Base-by-base conservation (phyloP, 30 jellyfish, hydroid and myxozoan species). In the Pseudorhiza aurosa region DNA sequence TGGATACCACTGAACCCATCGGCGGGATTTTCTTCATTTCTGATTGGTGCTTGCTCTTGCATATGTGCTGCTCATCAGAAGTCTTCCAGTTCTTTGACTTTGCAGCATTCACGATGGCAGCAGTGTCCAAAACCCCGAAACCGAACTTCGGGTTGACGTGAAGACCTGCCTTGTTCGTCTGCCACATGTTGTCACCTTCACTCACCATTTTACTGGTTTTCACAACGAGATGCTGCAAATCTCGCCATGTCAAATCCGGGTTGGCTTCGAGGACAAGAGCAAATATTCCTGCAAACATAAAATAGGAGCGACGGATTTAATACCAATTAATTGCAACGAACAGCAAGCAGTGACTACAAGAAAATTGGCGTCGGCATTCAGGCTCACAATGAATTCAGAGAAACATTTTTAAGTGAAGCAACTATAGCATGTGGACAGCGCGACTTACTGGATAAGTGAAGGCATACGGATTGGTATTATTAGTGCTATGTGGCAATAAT, bases 241-340 rank as follows among this genome's bases (percentile, higher is more conserved):
- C 99, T 27, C 99, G 85, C 99, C 99, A 93, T 27, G 97, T 86
- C 39, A 93, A 36, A 21, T 58, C 85, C 0, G 91, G 95, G 70
- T 93, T 93, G 33, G 99, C 99, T 68, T 93, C 97, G 17, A 93
- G 80, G 1, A 93, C 99, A 55, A 93, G 71, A 1, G 99, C 99
- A 58, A 93, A 93, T 56, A 93, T 93, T 43, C 98, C 98, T 92
- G 65, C 27, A 22, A 40, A 53, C 22, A 25, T 10, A 49, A 74
- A 7, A 18, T 35, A n/a, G n/a, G n/a, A n/a, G n/a, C n/a, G n/a
- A n/a, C n/a, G n/a, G n/a, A n/a, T n/a, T n/a, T n/a, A n/a, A n/a
- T n/a, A n/a, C n/a, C n/a, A n/a, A n/a, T n/a, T n/a, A n/a, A n/a
- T n/a, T n/a, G n/a, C n/a, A n/a, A n/a, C n/a, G n/a, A n/a, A n/a